Evolutionary conservation across 2,888 invertebrate species (phyloP), one percentile per base, ranked within the genome.

Genomic region (Cephus rjabovi): DNA sequence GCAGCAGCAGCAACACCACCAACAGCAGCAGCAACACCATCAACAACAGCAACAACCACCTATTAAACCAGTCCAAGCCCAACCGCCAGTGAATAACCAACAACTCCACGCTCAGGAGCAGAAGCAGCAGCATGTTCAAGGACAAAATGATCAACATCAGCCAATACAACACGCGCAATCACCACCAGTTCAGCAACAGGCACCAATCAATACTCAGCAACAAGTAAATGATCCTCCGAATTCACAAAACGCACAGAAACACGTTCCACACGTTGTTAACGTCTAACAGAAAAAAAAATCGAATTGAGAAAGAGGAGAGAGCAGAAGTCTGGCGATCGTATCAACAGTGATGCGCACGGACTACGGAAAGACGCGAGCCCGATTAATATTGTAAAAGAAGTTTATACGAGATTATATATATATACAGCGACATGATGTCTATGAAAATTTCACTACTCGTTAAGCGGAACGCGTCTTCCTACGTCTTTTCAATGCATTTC

Each of bases 161-260:
- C 80, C 76, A 75, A 77, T 82, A 12, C 87, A 85, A 4, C 88
- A 86, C 34, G 69, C 34, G 34, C 76, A 76, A 34, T 75, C 37
- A 35, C 12, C 75, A 69, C 56, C 69, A n/a, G 75, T 78, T 40
- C 75, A 31, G 12, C 74, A 56, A 23, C 56, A 56, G 9, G 56
- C 23, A 56, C 56, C 56, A 56, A 56, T 56, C 23, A 56, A 56
- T 23, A 56, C 2, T 23, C 56, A 56, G 40, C 15, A 40, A 56
- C 30, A 33, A 69, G 69, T 33, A 56, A 73, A 75, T 15, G 70
- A 31, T 75, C 70, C 34, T 30, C 68, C 75, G 73, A 37, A n/a
- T 30, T 40, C 12, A 30, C 80, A 80, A n/a, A 71, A 68, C 33
- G 76, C 73, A 6, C 81, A 70, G 23, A 86, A 83, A 34, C 37